These are phyloP conservation scores for Dendrolimus houi DNA, from an alignment of 2,888 invertebrate genomes.

Conservation along the genomic window DNA sequence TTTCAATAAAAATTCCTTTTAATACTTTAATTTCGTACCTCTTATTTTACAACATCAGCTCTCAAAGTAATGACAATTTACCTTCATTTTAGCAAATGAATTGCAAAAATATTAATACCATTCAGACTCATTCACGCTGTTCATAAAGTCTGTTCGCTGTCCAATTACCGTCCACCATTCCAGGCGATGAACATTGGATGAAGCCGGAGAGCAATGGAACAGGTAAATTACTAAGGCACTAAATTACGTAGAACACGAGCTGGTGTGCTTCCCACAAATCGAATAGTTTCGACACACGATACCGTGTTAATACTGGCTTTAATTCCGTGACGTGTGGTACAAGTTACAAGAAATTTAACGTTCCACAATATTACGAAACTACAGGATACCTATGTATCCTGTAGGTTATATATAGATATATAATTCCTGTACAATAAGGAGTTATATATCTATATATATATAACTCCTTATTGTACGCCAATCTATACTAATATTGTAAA, in stretches of 20 bases:
- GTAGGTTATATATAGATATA: no score
- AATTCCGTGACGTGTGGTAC: conserved; percentile 2
- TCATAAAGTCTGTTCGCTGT: not conserved
- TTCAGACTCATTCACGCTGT: not conserved
- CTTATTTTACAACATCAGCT: no score
- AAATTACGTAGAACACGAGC: not conserved
- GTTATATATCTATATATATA: no score
- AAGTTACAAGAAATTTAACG: not conserved
- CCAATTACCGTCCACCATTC: not conserved
- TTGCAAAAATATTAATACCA: no score
- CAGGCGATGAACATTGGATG: not conserved
- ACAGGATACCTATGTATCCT: no score
- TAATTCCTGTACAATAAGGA: no score
- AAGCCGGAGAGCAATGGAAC: not conserved
- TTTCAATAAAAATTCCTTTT: no score
- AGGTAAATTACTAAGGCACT: not conserved
- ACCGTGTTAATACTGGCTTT: not conserved
- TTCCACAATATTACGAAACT: not conserved
- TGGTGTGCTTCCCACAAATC: not conserved
- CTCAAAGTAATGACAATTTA: no score
- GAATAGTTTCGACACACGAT: conserved; percentile 5
- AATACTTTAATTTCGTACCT: no score
- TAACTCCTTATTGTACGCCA: no score
- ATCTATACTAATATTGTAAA: no score
- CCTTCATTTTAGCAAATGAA: no score